Conservation (phyloP, 1,140 invertebrate genomes). For the Daktulosphaira vitifoliae region DNA sequence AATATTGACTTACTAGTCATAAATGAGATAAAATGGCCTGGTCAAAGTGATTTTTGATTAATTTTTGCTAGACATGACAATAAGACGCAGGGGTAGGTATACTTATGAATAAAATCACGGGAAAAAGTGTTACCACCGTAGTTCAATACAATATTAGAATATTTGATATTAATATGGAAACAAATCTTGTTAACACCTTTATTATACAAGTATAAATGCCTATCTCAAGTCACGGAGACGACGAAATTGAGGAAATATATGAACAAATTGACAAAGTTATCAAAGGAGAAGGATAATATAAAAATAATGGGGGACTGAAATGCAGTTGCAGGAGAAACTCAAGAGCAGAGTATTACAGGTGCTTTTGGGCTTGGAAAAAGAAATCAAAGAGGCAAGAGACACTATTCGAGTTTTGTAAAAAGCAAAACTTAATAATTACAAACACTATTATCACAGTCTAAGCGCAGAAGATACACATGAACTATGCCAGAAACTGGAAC, state of each 20-base stretch:
- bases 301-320: slow-evolving; percentile 40
- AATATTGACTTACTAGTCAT: too few relatives aligned
- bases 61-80: slow-evolving; percentile 4
- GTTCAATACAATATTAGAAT: slow-evolving; percentile 8
- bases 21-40: background rate
- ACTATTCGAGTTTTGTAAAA: slow-evolving; percentile 41
- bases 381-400: slow-evolving; percentile 40
- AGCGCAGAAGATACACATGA: too few relatives aligned
- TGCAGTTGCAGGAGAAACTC: slow-evolving; percentile 37
- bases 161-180: background rate
- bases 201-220: slow-evolving; percentile 34
- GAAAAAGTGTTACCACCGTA: background rate
- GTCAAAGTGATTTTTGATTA: slow-evolving; percentile 1
- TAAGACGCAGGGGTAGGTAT: slow-evolving; percentile 8
- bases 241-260: slow-evolving; percentile 32
- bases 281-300: slow-evolving; percentile 4
- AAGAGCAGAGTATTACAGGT: slow-evolving; percentile 21
- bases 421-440: slow-evolving; percentile 34
- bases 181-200: slow-evolving; percentile 1
- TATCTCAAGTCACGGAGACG: slow-evolving; percentile 12
- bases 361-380: slow-evolving; percentile 38
- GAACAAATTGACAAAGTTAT: slow-evolving; percentile 8
- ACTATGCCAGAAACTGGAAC: background rate
- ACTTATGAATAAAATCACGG: slow-evolving; percentile 2
- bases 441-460: too few relatives aligned